Evolutionary conservation across 2,888 invertebrate species (phyloP), one percentile per base, ranked within the genome.

Genomic region (Euclidia mi): DNA sequence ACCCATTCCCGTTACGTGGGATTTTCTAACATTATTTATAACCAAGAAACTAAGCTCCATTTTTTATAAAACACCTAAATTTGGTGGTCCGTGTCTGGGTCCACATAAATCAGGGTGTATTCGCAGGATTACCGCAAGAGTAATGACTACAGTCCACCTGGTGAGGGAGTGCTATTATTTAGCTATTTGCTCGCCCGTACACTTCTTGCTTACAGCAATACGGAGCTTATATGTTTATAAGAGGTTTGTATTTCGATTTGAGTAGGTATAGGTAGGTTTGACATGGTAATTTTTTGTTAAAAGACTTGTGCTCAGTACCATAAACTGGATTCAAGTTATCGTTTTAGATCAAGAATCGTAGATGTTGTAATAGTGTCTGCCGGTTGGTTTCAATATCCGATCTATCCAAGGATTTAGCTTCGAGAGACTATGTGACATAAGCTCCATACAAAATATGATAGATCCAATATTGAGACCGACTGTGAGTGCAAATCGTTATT

Each of bases 111-210:
- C 92, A 88, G 85, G 83, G 87, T 90, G 92, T 92, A 93, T 92
- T 92, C 90, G 82, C 75, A 82, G 94, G 94, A 94, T 94, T 94
- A 94, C 94, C 82, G 80, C 83, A 89, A 92, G 94, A 94, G 90
- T 94, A 92, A 94, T 93, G 94, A 90, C 91, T 89, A 73, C 75
- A 88, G 92, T 94, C 92, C 93, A 94, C 94, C 94, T 94, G 94
- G 89, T 87, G 87, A 89, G 89, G 90, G 89, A 84, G 83, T 82
- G 77, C 87, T 81, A 91, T 92, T 90, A 90, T 88, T 90, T 89
- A 91, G 86, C 79, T 83, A 89, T 89, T 90, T 89, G 86, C 87
- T 88, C 84, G 83, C 79, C 87, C 92, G 90, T 88, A 77, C 20
- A 55, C 52, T 41, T 71, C 71, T 65, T 72, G 56, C 67, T 58